Base-by-base conservation (phyloP, 2,797 vertebrate species). In the Limosa lapponica region DNA sequence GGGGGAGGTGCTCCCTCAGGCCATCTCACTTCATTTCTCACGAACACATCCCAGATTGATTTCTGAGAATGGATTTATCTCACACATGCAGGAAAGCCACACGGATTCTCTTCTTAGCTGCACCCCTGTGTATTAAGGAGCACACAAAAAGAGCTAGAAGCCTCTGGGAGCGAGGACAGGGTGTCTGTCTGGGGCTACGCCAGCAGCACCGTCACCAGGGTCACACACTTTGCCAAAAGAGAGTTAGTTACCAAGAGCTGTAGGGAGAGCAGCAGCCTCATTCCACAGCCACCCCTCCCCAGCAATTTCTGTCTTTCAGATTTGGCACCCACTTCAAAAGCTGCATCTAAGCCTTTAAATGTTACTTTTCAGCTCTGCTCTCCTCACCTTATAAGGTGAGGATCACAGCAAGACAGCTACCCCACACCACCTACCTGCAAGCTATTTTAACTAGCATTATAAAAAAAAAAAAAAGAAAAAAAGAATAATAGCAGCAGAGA, bases 171-270 rank as follows among this genome's bases (percentile, higher is more conserved):
- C 13, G 20, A 41, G 37, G 39, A 37, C 17, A 17, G 28, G 23
- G 64, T 7, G 5, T 6, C 30, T 37, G 13, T 6, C 11, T 8
- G 15, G 30, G 20, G 8, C n/a, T 8, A 0, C 3, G 4, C 44
- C 49, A 46, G 2, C n/a, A 6, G 10, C 6, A 36, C 25, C 58
- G 13, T 1, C 30, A 14, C 24, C 43, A 72, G 44, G 22, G n/a
- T 17, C 59, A 41, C 27, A 13, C n/a, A 48, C 41, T 44, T 55
- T 57, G 22, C 36, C 44, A 13, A 58, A 49, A 16, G 7, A 16
- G 41, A n/a, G 25, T 8, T 10, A 8, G n/a, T 20, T 11, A 51
- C 8, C 27, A 17, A 44, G 49, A 70, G 57, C 86, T 11, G 22
- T 5, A 20, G 37, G 57, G 59, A 18, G 10, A 24, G 48, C 37